Conservation (phyloP, 2,888 invertebrate species). For the Lutraria lutraria region DNA sequence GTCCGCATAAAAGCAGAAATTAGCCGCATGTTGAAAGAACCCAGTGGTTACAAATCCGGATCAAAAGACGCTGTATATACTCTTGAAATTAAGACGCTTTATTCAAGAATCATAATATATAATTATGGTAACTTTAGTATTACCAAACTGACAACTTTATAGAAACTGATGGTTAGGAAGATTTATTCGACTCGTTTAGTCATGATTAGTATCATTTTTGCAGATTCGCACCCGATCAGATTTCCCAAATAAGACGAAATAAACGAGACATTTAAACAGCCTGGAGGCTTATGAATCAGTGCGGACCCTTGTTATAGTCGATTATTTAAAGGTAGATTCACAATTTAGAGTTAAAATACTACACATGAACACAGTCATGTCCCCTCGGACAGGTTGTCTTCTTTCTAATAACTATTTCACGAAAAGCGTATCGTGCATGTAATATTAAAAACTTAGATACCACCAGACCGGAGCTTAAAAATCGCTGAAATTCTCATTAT, state of each 20-base stretch:
- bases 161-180: conserved; percentile 58
- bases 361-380: too few relatives aligned
- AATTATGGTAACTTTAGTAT: conserved; percentile 53
- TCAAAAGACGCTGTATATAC: conserved; percentile 33
- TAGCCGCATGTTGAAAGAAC: conserved; percentile 39
- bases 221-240: conserved; percentile 66
- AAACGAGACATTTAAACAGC: conserved; percentile 57
- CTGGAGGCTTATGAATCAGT: conserved; percentile 35
- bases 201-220: conserved; percentile 69
- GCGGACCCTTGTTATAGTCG: background rate
- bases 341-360: background rate
- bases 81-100: conserved; percentile 50
- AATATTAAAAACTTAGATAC: too few relatives aligned
- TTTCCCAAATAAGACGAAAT: conserved; percentile 59
- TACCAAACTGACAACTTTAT: conserved; percentile 51
- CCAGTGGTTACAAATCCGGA: conserved; percentile 19
- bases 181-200: conserved; percentile 56
- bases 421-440: too few relatives aligned
- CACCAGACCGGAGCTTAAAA: too few relatives aligned
- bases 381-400: too few relatives aligned
- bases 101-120: conserved; percentile 43
- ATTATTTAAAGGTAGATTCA: conserved; percentile 25
- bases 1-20: conserved; percentile 26
- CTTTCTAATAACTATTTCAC: too few relatives aligned
- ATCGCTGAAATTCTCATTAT: too few relatives aligned